Evolutionary conservation across 2,113 vertebrate genomes (phyloP), one percentile per base, ranked within the genome.

Genomic region (Nothocercus nigrocapillus): DNA sequence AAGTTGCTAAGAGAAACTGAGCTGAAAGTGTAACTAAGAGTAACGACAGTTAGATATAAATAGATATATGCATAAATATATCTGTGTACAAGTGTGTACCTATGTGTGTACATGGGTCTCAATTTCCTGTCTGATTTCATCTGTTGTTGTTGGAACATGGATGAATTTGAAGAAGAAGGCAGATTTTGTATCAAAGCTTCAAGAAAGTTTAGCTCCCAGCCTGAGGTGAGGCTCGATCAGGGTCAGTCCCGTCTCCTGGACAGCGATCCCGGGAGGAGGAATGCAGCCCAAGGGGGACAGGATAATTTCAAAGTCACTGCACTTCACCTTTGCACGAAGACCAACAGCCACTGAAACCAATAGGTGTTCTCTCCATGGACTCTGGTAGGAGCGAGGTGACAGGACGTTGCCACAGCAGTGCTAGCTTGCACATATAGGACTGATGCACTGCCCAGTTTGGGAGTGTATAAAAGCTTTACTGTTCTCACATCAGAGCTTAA

Each of bases 231-330:
- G 15, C 25, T 32, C 38, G 70, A 7, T 25, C 36, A 45, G 16
- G 53, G 62, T 73, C 34, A 73, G 18, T 63, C 32, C 2, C 54
- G 30, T 83, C 13, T 54, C 27, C 27, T 45, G 49, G 69, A 54
- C 45, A 38, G 20, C 6, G 20, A 24, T 64, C 30, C 9, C 0
- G 25, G 58, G 32, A 34, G 45, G 32, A 54, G 32, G 32, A 30
- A 21, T 16, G 30, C 47, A 25, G 2, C 2, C 1, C 47, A 25
- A 24, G 45, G 34, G 30, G 1, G 2, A 34, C 24, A 18, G 21
- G 58, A 32, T 63, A 8, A 19, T 34, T 28, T 63, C 45, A 34
- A 28, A 32, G 45, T 73, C 58, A 5, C 42, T 63, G 24, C 2
- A 3, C 51, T 73, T 73, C 28, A 22, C 24, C 24, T 53, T 11